A percentile compares a stretch with the other conserved stretches of the same genome.
Conservation (phyloP, 2,797 vertebrate species). For the Phataginus tricuspis region DNA sequence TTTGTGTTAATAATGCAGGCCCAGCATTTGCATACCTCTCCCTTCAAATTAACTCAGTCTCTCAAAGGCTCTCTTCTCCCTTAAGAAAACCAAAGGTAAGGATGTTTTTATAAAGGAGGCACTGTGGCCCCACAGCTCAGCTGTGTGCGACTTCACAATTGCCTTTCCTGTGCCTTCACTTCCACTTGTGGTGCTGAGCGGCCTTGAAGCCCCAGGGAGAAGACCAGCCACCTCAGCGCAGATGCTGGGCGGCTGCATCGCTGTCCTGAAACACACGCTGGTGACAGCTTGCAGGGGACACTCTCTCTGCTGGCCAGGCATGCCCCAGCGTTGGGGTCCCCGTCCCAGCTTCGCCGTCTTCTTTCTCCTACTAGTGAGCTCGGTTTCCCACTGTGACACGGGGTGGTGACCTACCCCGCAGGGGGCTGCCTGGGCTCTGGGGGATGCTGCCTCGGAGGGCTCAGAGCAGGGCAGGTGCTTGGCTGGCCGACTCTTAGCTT, state of each 20-base stretch:
- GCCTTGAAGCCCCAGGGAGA: neutral
- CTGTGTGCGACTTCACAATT: rapidly evolving
- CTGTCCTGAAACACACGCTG: rapidly evolving
- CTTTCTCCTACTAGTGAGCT: neutral
- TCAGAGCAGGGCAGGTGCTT: too few species aligned
- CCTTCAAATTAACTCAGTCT: neutral
- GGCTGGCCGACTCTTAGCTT: neutral
- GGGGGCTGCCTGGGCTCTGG: neutral
- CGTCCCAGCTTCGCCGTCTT: too few species aligned
- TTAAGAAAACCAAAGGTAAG: neutral
- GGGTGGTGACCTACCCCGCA: neutral
- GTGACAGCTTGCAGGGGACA: neutral
- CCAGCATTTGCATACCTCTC: neutral
- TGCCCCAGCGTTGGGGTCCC: rapidly evolving
- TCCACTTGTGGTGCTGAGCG: neutral
- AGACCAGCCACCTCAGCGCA: rapidly evolving
- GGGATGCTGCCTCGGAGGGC: neutral
- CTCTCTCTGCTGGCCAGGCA: neutral
- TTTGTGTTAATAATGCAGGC: too few species aligned
- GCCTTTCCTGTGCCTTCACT: neutral
- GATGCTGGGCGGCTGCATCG: rapidly evolving
- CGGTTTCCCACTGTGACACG: neutral
- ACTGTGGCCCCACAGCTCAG: neutral
- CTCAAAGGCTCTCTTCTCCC: neutral
- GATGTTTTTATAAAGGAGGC: neutral